Base-by-base conservation (phyloP, 2,888 invertebrate genomes). In the Eupithecia insigniata region DNA sequence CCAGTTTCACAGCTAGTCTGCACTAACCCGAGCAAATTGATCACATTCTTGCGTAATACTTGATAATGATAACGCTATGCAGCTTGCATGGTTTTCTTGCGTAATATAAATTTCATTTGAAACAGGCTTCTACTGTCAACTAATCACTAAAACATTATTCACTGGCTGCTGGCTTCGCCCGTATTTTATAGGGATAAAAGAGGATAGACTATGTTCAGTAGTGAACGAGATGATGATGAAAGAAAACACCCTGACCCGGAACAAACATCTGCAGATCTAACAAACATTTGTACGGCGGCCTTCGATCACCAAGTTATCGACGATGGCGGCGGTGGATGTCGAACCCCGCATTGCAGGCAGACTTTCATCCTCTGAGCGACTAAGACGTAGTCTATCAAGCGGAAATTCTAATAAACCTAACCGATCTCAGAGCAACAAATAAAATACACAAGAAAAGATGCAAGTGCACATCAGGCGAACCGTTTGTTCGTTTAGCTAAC, bases 401-500 rank as follows among this genome's bases (percentile, higher is more conserved):
- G 10, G 2, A 22, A 22, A 51, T 51, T 51, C 3, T 51, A 12
- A 55, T 26, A 55, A 26, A 55, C 12, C 22, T 1, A 55, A 55
- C n/a, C 12, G 55, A 12, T 55, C 22, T 26, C 51, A 46, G n/a
- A n/a, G 8, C n/a, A n/a, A n/a, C n/a, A 26, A 22, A 51, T 51
- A 51, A 51, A 51, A n/a, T 22, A 51, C 22, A 70, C 71, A 74
- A 71, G 75, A 74, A 71, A 69, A 75, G 75, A 75, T 76, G 66
- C 60, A 58, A 72, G 26, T 46, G 75, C 55, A 26, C 12, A 73
- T 67, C 66, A 46, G 69, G 76, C 55, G 70, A 70, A 74, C 60
- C 68, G 74, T 69, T 74, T 75, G 76, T 76, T 74, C 76, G 75
- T 76, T 76, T 78, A 76, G 76, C 69, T 60, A 73, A 76, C 74